Conservation (phyloP, 2,888 invertebrate genomes). For the Julus scandinavius region DNA sequence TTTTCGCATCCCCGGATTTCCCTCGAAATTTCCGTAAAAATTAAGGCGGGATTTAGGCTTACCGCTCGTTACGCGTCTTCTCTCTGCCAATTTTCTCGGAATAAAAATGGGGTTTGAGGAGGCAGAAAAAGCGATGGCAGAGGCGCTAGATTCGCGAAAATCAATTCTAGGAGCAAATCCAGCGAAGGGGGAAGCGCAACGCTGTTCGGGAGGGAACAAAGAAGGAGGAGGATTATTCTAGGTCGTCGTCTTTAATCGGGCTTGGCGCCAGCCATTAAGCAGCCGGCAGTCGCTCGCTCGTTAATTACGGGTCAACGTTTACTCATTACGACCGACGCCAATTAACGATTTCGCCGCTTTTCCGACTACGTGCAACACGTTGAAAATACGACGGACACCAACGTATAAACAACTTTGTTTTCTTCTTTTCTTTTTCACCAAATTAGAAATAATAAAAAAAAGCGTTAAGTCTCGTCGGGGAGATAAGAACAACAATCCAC, state of each 20-base stretch:
- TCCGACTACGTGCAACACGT: background rate
- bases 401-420: slow-evolving; percentile 8
- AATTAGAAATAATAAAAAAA: background rate
- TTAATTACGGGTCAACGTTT: slow-evolving; percentile 33
- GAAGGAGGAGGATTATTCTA: background rate
- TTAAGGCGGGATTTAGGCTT: slow-evolving; percentile 14
- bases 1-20: background rate
- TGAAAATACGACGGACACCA: background rate
- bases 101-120: background rate
- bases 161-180: background rate
- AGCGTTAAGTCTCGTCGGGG: background rate
- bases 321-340: slow-evolving; percentile 27
- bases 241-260: slow-evolving; percentile 33
- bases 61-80: slow-evolving; percentile 26
- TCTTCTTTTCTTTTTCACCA: background rate
- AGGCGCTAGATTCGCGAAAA: slow-evolving; percentile 27
- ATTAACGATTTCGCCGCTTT: slow-evolving; percentile 26
- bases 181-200: background rate
- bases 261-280: slow-evolving; percentile 33
- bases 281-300: slow-evolving; percentile 22
- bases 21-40: background rate
- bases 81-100: slow-evolving; percentile 1
- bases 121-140: background rate
- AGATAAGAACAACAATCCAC: background rate
- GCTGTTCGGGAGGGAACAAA: too few relatives aligned